phyloP scores from a whole-genome alignment of 1,140 invertebrate genomes.

The Cherax destructor region DNA sequence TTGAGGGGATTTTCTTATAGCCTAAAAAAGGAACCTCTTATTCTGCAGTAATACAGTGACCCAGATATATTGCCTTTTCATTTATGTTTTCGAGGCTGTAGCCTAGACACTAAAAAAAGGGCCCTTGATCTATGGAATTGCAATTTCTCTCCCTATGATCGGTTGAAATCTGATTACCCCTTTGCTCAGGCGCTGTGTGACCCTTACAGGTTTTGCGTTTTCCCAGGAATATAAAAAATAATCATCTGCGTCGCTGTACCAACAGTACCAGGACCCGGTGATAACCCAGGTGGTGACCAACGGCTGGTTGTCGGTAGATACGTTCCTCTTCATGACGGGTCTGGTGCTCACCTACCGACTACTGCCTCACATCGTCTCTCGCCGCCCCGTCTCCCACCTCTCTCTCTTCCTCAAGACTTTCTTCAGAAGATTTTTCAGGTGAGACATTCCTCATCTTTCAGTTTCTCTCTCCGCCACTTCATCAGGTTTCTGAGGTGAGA shows the following conservation, averaged over 20 bases:
- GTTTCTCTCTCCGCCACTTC: no score
- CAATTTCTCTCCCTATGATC: no score
- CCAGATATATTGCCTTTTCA: no score
- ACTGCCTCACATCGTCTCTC: background rate
- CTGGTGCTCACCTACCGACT: slow-evolving; percentile 25
- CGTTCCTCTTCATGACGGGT: slow-evolving; percentile 31
- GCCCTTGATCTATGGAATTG: no score
- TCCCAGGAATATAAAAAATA: background rate
- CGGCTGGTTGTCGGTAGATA: slow-evolving; percentile 34
- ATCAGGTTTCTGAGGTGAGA: no score
- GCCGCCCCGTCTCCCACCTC: background rate
- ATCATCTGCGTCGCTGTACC: background rate
- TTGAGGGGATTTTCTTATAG: no score
- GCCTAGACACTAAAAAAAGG: no score
- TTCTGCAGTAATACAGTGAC: no score
- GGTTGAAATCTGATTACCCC: no score
- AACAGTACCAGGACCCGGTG: slow-evolving; percentile 47
- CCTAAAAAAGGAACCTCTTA: no score
- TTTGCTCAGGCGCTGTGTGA: no score
- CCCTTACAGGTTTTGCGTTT: background rate
- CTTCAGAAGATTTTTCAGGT: slow-evolving; percentile 24
- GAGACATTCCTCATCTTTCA: background rate
- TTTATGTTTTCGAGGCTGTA: no score
- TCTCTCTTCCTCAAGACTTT: slow-evolving; percentile 8
- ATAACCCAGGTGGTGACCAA: slow-evolving; percentile 31